phyloP scores from a whole-genome alignment of 2,113 vertebrate genomes.

The Chrysemys picta region DNA sequence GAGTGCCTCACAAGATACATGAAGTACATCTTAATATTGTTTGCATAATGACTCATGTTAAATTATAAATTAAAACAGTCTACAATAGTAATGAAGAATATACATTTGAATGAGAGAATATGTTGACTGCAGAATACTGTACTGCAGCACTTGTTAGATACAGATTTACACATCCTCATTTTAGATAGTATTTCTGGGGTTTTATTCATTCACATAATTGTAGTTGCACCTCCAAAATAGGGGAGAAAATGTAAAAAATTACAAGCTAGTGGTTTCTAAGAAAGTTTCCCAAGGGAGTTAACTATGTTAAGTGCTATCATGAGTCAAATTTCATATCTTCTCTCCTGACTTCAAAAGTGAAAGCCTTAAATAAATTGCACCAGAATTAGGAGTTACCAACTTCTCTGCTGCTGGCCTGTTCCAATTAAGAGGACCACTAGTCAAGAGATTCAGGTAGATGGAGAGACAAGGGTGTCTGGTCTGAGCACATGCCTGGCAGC shows the following conservation, averaged over 20 bases:
- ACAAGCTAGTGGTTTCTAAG: not conserved
- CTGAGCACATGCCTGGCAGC: not conserved
- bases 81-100: conserved; percentile 37
- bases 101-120: conserved; percentile 11
- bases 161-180: not conserved
- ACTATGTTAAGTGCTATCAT: not conserved
- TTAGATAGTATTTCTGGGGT: not conserved
- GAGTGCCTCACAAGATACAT: conserved; percentile 22
- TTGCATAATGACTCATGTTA: conserved; percentile 55
- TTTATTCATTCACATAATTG: not conserved
- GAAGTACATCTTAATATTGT: conserved; percentile 29
- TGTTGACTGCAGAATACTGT: not conserved
- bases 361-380: not conserved
- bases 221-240: not conserved
- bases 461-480: not conserved
- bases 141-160: not conserved
- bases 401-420: not conserved
- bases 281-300: not conserved
- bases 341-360: not conserved
- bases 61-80: conserved; percentile 56
- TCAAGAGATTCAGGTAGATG: not conserved
- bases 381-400: not conserved
- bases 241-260: not conserved
- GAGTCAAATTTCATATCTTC: not conserved
- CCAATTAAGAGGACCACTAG: conserved; percentile 26